Evolutionary conservation across 2,797 vertebrate species (phyloP), one percentile per base, ranked within the genome.

Genomic region (Salmo trutta): DNA sequence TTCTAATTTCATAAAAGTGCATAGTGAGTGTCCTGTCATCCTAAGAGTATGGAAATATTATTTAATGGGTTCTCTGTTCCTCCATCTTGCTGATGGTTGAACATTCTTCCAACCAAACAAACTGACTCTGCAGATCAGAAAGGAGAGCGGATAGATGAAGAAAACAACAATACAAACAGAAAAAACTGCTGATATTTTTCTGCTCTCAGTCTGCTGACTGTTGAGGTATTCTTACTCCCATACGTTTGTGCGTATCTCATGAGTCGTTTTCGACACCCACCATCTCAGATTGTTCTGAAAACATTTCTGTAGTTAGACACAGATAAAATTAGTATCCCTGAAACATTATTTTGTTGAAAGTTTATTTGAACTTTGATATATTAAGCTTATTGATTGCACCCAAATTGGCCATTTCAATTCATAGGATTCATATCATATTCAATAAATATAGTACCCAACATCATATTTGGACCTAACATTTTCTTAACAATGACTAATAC

Each of bases 111-210:
- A 75, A 83, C 80, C 27, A 66, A 16, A 3, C 24, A 27, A 29
- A 66, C 27, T 66, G 27, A 90, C 80, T 87, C 79, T 70, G 87
- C 86, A 88, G 81, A 91, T 86, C 80, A 83, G 85, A 88, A 84
- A 81, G 86, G 76, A 29, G 85, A 90, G 91, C 21, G 19, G 56
- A n/a, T n/a, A 59, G n/a, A 59, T n/a, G 56, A 59, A 91, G 86
- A 88, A 88, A 88, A 89, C 79, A 89, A 91, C 54, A 83, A 84
- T 75, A 76, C 79, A 73, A 84, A 77, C 62, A 65, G 76, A 82
- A 78, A 86, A 88, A 91, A 88, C 80, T 90, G 90, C 89, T 92
- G 88, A 92, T 90, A 84, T 83, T 83, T 67, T 68, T 27, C 79
- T 53, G 68, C 62, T 71, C 17, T 19, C n/a, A 21, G 56, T 59